phyloP scores from a whole-genome alignment of 2,113 vertebrate species.

The Cercocebus atys region DNA sequence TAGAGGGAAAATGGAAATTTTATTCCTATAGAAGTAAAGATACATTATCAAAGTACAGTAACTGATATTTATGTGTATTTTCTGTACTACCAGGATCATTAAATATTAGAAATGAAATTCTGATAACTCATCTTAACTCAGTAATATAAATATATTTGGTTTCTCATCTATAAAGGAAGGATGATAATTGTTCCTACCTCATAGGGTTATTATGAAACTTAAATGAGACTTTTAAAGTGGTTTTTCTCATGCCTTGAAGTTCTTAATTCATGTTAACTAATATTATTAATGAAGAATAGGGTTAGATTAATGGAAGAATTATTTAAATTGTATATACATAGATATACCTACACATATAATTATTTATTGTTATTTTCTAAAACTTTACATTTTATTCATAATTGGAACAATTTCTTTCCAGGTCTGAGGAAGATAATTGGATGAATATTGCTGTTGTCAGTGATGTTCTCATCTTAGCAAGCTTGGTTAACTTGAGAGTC shows the following conservation, averaged over 20 bases:
- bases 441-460: not conserved
- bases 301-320: not conserved
- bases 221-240: not conserved
- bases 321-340: not conserved
- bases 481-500: not conserved
- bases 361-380: not conserved
- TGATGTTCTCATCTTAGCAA: not conserved
- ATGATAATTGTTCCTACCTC: not conserved
- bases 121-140: not conserved
- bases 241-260: not conserved
- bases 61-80: not conserved
- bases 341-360: not conserved
- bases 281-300: not conserved
- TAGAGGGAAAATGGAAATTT: not conserved
- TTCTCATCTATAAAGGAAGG: not conserved
- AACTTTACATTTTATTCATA: not conserved
- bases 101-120: constrained; percentile 40
- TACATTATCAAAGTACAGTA: not conserved
- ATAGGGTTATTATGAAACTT: not conserved
- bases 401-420: not conserved
- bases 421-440: not conserved
- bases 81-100: not conserved
- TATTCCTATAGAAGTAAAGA: constrained; percentile 4
- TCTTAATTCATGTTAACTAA: not conserved
- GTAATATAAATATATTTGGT: not conserved